Base-by-base conservation (phyloP, 2,888 invertebrate species). In the Trissoscelio sp. region DNA sequence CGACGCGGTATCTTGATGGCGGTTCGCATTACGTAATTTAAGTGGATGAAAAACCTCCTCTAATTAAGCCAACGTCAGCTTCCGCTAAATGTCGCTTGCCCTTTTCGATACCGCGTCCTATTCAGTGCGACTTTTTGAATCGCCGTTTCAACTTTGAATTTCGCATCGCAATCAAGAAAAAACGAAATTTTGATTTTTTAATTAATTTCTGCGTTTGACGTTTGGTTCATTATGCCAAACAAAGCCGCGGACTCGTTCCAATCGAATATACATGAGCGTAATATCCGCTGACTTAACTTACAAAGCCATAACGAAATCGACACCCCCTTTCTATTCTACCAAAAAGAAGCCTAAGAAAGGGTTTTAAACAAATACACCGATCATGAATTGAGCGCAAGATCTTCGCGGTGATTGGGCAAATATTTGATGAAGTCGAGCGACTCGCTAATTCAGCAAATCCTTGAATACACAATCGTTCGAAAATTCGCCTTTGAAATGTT, bases 381-480 rank as follows among this genome's bases (percentile, higher is more conserved):
- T 88, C 87, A 83, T 87, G 87, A 90, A 88, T 73, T 89, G 88
- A 88, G 87, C 85, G 87, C 87, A 90, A 90, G 89, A 89, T 90
- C 90, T 90, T 89, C 87, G 89, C 88, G 88, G 91, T 90, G 91
- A 91, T 91, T 90, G 90, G 87, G 89, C 90, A 91, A 91, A 91
- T 91, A 91, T 90, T 90, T 90, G 89, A 88, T 84, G 87, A 88
- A 88, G 87, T 85, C 83, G 84, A 86, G 84, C 88, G 86, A 84
- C 84, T 86, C 84, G 85, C 79, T 77, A 72, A 77, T 74, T 77
- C 75, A 73, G 79, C 82, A 62, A 82, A 79, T 82, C 67, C 31
- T 37, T 79, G 77, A 77, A 64, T 79, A 77, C 82, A 82, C 79
- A 79, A 72, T 72, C 75, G 37, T 6, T n/a, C 31, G 28, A 7